Conservation (phyloP, 2,797 vertebrate species). For the Columba guinea region DNA sequence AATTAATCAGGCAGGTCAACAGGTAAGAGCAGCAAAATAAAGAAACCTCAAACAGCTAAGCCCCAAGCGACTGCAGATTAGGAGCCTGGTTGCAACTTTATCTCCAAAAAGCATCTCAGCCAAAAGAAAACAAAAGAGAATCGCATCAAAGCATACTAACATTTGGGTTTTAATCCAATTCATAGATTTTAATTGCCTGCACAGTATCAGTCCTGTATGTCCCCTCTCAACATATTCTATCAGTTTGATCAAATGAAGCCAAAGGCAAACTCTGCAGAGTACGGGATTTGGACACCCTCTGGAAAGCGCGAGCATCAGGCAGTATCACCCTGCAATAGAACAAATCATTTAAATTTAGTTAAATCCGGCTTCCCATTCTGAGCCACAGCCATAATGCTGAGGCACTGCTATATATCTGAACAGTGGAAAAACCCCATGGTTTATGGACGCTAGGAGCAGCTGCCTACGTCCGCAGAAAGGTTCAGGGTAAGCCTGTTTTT, state of each 20-base stretch:
- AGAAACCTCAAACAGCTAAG: neutral
- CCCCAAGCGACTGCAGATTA: slow-evolving; percentile 21
- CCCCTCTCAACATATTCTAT: neutral
- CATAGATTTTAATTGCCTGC: slow-evolving; percentile 6
- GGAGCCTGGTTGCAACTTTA: neutral
- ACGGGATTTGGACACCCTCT: neutral
- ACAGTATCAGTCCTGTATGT: neutral
- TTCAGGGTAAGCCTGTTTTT: neutral
- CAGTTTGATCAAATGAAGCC: neutral
- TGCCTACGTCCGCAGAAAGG: neutral
- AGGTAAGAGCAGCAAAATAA: slow-evolving; percentile 42
- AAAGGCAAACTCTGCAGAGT: neutral
- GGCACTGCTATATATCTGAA: neutral
- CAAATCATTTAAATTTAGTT: neutral
- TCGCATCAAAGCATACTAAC: neutral
- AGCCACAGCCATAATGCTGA: neutral
- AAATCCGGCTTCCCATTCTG: neutral
- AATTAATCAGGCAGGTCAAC: slow-evolving; percentile 63
- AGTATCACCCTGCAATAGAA: neutral
- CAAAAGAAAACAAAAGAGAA: neutral
- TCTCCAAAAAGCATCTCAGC: slow-evolving; percentile 3
- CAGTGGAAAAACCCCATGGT: neutral
- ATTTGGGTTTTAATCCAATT: neutral
- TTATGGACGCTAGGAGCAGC: neutral
- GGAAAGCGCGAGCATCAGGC: neutral